Conservation (phyloP, 2,797 vertebrate species). For the Danionella dracula region DNA sequence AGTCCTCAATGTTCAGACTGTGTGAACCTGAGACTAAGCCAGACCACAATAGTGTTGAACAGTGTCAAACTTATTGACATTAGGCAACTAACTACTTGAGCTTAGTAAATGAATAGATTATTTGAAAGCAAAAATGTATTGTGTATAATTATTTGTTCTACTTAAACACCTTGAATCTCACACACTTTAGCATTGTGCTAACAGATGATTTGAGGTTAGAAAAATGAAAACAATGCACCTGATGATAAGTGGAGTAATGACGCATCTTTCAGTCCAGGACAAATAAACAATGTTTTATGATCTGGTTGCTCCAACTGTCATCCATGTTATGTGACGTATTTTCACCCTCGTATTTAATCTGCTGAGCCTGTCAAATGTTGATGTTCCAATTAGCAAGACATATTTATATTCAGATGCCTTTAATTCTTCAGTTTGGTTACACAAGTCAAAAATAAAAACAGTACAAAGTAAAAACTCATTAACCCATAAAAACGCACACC, state of each 20-base stretch:
- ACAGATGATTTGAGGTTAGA: neutral
- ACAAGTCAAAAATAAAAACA: too few relatives aligned
- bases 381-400: neutral
- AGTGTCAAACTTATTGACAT: too few relatives aligned
- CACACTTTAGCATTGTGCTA: neutral
- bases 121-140: neutral
- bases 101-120: too few relatives aligned
- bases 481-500: too few relatives aligned
- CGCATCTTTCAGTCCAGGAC: neutral
- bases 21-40: neutral
- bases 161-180: slow-evolving; percentile 6
- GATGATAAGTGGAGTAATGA: neutral
- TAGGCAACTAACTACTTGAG: too few relatives aligned
- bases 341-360: neutral
- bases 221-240: neutral
- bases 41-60: too few relatives aligned
- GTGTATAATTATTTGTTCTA: too few relatives aligned
- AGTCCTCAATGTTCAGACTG: slow-evolving; percentile 2
- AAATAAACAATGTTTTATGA: neutral
- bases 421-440: neutral
- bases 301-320: neutral
- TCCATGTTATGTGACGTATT: neutral
- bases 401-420: slow-evolving; percentile 1
- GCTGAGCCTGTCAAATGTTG: neutral
- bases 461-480: too few relatives aligned